Conservation (phyloP, 2,888 invertebrate genomes). For the Pristionchus japonicus region DNA sequence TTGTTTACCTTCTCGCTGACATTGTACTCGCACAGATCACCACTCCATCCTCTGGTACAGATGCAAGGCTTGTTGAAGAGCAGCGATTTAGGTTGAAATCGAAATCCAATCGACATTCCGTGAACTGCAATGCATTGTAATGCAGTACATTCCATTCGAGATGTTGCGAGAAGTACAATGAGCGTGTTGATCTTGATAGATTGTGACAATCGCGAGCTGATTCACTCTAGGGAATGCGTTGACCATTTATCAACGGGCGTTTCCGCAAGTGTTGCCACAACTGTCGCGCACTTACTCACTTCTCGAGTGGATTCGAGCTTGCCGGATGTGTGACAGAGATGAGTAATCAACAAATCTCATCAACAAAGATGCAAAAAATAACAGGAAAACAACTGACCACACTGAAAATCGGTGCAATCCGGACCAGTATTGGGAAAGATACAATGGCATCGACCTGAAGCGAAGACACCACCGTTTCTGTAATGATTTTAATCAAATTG, state of each 20-base stretch:
- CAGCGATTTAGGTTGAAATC: slow-evolving; percentile 66
- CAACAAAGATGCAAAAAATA: neutral
- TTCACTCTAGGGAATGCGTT: too few species aligned
- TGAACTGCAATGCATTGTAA: slow-evolving; percentile 59
- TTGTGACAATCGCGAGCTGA: too few species aligned
- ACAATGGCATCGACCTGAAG: slow-evolving; percentile 63
- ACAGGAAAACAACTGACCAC: slow-evolving; percentile 53
- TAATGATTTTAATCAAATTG: neutral
- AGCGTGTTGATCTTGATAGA: neutral
- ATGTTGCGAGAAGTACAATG: neutral
- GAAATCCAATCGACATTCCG: slow-evolving; percentile 65
- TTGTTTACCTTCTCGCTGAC: slow-evolving; percentile 64
- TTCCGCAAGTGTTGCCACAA: slow-evolving; percentile 16
- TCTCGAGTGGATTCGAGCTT: neutral
- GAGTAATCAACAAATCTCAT: neutral
- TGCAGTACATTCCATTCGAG: neutral
- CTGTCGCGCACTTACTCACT: slow-evolving; percentile 2
- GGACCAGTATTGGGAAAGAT: slow-evolving; percentile 65
- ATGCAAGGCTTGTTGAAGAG: slow-evolving; percentile 66
- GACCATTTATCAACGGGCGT: neutral
- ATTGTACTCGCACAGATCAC: slow-evolving; percentile 67
- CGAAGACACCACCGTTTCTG: slow-evolving; percentile 56
- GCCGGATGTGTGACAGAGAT: neutral
- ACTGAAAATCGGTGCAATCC: slow-evolving; percentile 66
- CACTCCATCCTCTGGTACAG: slow-evolving; percentile 66